Evolutionary conservation across 2,888 invertebrate species (phyloP).

Genomic region (Campopleginae sp.): DNA sequence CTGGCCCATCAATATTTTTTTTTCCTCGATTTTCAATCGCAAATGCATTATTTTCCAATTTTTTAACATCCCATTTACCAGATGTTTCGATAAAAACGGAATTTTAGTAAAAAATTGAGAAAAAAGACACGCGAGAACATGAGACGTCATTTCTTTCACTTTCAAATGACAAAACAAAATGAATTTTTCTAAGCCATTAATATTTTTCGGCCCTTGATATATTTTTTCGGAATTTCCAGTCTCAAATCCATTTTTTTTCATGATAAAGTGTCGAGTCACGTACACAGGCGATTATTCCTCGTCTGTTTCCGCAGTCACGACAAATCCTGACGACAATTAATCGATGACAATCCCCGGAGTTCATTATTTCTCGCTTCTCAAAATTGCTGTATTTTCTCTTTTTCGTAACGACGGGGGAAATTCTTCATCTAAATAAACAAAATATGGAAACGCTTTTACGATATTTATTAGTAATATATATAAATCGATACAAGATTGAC

Average conservation of each 20-base stretch:
- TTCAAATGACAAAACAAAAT: background rate
- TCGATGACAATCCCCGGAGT: background rate
- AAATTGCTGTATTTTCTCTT: background rate
- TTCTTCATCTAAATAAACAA: background rate
- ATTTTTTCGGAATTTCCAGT: background rate
- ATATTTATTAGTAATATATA: slow-evolving; percentile 51
- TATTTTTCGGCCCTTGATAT: no score
- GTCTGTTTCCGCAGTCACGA: background rate
- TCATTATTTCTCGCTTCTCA: background rate
- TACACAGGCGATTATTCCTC: background rate
- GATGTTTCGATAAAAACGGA: no score
- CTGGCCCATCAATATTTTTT: no score
- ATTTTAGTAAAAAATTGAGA: no score
- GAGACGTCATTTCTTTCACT: background rate
- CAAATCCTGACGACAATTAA: background rate
- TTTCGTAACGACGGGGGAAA: background rate
- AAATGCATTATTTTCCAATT: no score
- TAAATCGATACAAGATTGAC: slow-evolving; percentile 21
- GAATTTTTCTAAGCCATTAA: background rate
- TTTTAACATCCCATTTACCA: no score
- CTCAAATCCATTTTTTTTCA: background rate
- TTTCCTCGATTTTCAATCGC: no score
- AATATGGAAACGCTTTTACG: background rate
- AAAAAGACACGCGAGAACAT: no score
- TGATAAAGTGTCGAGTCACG: background rate